Percentiles rank a stretch among this genome's conserved stretches.
Conservation (phyloP, 2,797 vertebrate genomes). For the Propithecus deckenii region DNA sequence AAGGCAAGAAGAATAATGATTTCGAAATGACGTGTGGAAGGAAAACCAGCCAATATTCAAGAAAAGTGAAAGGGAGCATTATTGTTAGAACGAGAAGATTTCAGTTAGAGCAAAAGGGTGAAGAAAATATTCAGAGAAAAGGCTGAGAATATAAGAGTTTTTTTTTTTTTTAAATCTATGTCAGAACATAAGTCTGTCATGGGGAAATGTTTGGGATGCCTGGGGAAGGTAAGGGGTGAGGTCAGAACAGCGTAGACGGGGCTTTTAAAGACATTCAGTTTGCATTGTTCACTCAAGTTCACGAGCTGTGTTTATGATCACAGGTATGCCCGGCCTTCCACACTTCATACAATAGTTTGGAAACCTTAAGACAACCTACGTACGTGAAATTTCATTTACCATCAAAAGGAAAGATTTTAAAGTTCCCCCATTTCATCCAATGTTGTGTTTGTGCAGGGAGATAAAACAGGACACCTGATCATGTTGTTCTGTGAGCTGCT, state of each 20-base stretch:
- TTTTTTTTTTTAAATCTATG: not conserved
- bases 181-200: not conserved
- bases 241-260: not conserved
- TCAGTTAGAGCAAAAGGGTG: not conserved
- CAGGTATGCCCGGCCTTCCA: not conserved
- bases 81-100: not conserved
- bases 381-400: not conserved
- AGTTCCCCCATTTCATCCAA: not conserved
- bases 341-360: not conserved
- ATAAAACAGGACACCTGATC: not conserved
- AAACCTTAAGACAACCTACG: not conserved
- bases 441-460: not conserved
- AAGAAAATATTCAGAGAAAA: not conserved
- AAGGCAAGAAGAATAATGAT: not conserved
- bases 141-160: not conserved
- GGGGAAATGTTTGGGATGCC: not conserved
- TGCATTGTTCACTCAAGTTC: not conserved
- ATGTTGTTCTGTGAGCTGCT: not conserved
- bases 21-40: not conserved
- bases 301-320: not conserved
- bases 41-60: not conserved
- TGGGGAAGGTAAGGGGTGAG: not conserved
- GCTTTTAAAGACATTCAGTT: not conserved
- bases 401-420: not conserved
- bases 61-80: not conserved